Conservation (phyloP, 2,113 vertebrate genomes). For the Ameiurus melas region DNA sequence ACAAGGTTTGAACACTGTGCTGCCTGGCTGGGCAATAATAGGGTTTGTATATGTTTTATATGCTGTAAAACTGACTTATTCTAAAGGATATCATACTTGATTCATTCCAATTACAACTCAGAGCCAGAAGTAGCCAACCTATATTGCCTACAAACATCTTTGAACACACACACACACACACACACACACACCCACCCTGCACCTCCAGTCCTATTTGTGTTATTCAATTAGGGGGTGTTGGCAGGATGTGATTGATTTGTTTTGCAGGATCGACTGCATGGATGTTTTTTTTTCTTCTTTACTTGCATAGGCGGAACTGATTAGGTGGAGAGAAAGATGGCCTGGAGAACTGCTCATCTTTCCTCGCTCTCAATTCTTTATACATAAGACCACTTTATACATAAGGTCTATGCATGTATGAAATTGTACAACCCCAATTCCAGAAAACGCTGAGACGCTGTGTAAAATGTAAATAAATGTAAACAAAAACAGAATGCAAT, state of each 20-base stretch:
- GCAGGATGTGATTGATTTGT: constrained; percentile 73
- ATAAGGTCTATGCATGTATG: background rate
- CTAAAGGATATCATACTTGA: constrained; percentile 56
- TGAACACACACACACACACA: constrained; percentile 35
- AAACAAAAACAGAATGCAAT: no score
- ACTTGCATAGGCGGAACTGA: constrained; percentile 25
- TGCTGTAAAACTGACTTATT: background rate
- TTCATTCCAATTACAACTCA: constrained; percentile 68
- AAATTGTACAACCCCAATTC: no score
- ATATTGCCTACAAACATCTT: constrained; percentile 44
- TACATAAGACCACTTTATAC: background rate
- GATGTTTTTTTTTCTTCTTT: constrained; percentile 10
- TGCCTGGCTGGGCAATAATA: background rate
- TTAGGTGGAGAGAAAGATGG: constrained; percentile 58
- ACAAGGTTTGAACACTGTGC: background rate
- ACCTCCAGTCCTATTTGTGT: constrained; percentile 67
- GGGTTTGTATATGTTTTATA: background rate
- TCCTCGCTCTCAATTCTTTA: background rate
- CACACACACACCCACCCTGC: constrained; percentile 35
- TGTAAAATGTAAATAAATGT: no score
- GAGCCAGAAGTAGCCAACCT: constrained; percentile 63
- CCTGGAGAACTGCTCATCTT: constrained; percentile 5
- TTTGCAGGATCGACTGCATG: constrained; percentile 50
- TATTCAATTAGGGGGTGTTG: constrained; percentile 75
- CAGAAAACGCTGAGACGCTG: no score